Percentiles rank a stretch among this genome's conserved stretches.
Conservation (phyloP, 2,113 vertebrate genomes). For the Donacobius atricapilla region DNA sequence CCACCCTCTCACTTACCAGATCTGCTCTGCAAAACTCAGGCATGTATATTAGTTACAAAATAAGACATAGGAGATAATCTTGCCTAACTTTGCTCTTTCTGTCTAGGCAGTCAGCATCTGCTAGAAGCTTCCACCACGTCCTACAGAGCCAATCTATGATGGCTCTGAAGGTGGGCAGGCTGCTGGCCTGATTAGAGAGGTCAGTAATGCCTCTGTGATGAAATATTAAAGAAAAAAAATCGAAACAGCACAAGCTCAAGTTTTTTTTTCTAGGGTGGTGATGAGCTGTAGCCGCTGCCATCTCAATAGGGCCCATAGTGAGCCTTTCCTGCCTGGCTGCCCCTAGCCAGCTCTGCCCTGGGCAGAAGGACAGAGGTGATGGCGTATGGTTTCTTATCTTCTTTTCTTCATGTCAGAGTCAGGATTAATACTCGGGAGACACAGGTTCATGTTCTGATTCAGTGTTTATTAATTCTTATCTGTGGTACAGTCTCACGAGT, state of each 20-base stretch:
- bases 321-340: not conserved
- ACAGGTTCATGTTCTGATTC: not conserved
- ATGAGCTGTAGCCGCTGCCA: rapidly evolving
- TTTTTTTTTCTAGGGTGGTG: too few species aligned
- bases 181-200: not conserved
- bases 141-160: not conserved
- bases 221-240: not conserved
- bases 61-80: not conserved
- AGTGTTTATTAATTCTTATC: not conserved
- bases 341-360: rapidly evolving
- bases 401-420: not conserved
- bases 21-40: not conserved
- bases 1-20: not conserved
- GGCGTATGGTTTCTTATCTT: not conserved
- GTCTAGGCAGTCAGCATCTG: not conserved
- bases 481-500: not conserved
- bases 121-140: not conserved
- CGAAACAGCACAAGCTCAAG: not conserved
- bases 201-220: not conserved
- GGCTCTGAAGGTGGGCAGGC: not conserved
- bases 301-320: rapidly evolving
- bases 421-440: not conserved
- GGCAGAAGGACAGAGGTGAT: not conserved
- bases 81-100: not conserved
- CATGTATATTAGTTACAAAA: not conserved